Percentiles rank a stretch among this genome's conserved stretches.
Conservation (phyloP, 2,113 vertebrate genomes). For the Periophthalmus modestus region DNA sequence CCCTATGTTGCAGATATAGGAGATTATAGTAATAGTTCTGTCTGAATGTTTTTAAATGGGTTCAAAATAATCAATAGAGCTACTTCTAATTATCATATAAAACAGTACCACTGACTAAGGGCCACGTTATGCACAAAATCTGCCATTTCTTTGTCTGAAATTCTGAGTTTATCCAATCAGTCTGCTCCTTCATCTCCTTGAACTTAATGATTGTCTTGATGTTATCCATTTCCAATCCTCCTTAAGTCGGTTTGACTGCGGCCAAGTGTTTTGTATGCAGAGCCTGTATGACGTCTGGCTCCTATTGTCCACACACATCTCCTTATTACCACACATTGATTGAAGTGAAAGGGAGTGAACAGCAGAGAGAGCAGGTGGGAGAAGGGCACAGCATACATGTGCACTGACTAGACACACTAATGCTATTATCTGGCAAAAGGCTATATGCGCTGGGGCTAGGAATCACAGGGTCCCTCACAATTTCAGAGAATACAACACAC, state of each 20-base stretch:
- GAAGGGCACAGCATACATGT: neutral
- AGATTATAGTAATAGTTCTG: too few relatives aligned
- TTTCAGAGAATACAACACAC: too few relatives aligned
- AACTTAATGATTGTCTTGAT: neutral
- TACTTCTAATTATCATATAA: neutral
- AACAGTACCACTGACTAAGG: neutral
- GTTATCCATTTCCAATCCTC: neutral
- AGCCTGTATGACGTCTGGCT: slow-evolving; percentile 17
- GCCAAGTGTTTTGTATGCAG: slow-evolving; percentile 18
- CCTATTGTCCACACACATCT: slow-evolving; percentile 17
- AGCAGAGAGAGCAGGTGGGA: slow-evolving; percentile 16
- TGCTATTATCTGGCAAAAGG: too few relatives aligned
- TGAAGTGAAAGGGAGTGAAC: slow-evolving; percentile 14
- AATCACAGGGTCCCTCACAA: too few relatives aligned
- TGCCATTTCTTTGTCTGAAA: neutral
- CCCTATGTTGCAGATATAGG: too few relatives aligned
- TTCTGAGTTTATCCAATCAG: neutral
- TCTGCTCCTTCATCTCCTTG: slow-evolving; percentile 6
- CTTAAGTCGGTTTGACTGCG: neutral
- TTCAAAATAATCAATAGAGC: too few relatives aligned
- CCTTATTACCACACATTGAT: slow-evolving; percentile 41
- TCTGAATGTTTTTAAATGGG: too few relatives aligned
- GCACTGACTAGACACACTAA: neutral
- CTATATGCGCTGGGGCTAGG: too few relatives aligned
- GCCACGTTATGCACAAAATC: neutral